phyloP scores from a whole-genome alignment of 1,140 invertebrate species.

The Apis dorsata region DNA sequence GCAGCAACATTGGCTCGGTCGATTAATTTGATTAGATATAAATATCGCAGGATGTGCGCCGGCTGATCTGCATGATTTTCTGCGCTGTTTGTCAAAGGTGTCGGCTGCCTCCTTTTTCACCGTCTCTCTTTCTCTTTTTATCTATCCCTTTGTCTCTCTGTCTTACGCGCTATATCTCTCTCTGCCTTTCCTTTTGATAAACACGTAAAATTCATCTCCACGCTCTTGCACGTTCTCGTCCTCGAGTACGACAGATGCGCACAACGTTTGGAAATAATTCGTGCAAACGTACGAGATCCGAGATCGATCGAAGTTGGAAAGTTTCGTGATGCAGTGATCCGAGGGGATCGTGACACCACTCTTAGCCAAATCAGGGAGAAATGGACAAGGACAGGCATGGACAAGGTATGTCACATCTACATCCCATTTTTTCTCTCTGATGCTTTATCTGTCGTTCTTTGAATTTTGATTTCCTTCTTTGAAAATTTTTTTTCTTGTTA shows the following conservation, averaged over 20 bases:
- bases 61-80: constrained; percentile 47
- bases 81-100: constrained; percentile 50
- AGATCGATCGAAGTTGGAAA: constrained; percentile 62
- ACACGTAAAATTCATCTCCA: constrained; percentile 25
- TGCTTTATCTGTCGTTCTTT: not conserved
- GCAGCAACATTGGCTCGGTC: constrained; percentile 13
- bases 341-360: constrained; percentile 49
- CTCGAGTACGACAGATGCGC: constrained; percentile 51
- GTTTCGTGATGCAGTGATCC: constrained; percentile 73
- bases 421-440: not conserved
- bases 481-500: no score
- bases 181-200: constrained; percentile 7
- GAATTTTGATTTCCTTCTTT: no score
- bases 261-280: constrained; percentile 48
- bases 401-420: constrained; percentile 63
- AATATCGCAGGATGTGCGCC: constrained; percentile 46
- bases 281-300: constrained; percentile 41
- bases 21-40: constrained; percentile 53
- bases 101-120: constrained; percentile 34
- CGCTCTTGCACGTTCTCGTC: not conserved
- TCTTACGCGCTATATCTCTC: not conserved
- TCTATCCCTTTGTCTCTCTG: not conserved
- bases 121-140: not conserved
- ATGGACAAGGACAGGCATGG: constrained; percentile 74
- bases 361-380: constrained; percentile 45